phyloP scores from a whole-genome alignment of 1,140 invertebrate species.

The Zaprionus lachaisei region DNA sequence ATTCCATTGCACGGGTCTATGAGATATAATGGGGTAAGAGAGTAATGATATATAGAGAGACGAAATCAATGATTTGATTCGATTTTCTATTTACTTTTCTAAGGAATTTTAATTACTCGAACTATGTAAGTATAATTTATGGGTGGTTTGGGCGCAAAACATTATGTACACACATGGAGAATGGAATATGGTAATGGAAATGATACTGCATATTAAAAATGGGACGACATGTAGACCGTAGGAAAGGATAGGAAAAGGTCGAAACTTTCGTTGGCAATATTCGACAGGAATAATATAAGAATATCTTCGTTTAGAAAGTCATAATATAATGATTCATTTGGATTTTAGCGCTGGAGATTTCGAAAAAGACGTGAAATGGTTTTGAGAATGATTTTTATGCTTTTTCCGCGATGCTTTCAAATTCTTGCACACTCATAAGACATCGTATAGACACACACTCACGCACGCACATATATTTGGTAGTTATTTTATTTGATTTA shows the following conservation, averaged over 20 bases:
- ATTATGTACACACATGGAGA: slow-evolving; percentile 68
- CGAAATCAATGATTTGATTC: slow-evolving; percentile 70
- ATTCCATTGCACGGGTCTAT: slow-evolving; percentile 92
- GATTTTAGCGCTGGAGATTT: background rate
- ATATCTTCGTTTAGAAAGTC: background rate
- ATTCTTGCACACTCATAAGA: slow-evolving; percentile 8
- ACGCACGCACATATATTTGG: slow-evolving; percentile 47
- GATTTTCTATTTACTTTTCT: slow-evolving; percentile 34
- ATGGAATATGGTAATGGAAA: slow-evolving; percentile 52
- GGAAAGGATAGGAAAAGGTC: background rate
- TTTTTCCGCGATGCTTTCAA: slow-evolving; percentile 16
- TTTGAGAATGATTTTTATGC: slow-evolving; percentile 25
- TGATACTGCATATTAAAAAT: slow-evolving; percentile 1
- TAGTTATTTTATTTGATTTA: slow-evolving; percentile 27
- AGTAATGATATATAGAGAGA: slow-evolving; percentile 80
- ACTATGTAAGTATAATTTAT: slow-evolving; percentile 14
- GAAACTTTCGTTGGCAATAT: background rate
- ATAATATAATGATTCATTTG: background rate
- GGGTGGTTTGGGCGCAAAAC: background rate
- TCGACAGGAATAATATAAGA: background rate
- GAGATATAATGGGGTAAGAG: slow-evolving; percentile 81
- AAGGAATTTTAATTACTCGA: slow-evolving; percentile 26
- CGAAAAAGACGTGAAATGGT: background rate
- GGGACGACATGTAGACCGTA: background rate
- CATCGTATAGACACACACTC: background rate